A percentile compares a stretch with the other conserved stretches of the same genome.
phyloP scores from a whole-genome alignment of 2,888 invertebrate species.

The Metellina segmentata region DNA sequence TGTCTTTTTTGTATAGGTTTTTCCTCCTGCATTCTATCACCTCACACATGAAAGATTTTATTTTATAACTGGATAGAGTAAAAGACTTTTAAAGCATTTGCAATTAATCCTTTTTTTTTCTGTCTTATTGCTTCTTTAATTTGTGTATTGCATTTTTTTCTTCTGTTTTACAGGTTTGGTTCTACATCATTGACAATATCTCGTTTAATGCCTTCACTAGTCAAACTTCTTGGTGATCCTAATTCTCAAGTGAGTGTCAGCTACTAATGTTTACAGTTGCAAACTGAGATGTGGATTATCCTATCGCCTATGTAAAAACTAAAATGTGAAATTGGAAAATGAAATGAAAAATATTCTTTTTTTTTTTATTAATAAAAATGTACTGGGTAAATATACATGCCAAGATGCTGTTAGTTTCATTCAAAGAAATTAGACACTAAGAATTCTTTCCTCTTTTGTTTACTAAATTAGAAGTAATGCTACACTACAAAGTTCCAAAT shows the following conservation, averaged over 20 bases:
- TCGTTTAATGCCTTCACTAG: conserved; percentile 90
- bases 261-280: background rate
- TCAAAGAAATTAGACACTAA: too few relatives aligned
- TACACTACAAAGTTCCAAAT: too few relatives aligned
- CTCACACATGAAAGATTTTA: too few relatives aligned
- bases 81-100: background rate
- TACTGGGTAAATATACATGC: too few relatives aligned
- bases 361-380: too few relatives aligned
- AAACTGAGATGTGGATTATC: background rate
- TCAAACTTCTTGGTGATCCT: conserved; percentile 92
- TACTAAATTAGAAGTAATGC: too few relatives aligned
- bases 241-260: conserved; percentile 85
- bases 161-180: conserved; percentile 86
- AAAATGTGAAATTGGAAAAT: background rate
- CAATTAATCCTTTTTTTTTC: background rate
- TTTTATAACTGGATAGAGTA: too few relatives aligned
- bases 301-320: background rate
- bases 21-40: too few relatives aligned
- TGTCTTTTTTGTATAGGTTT: too few relatives aligned
- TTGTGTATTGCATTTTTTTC: background rate
- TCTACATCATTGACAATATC: conserved; percentile 90
- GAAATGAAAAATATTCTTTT: too few relatives aligned
- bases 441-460: too few relatives aligned
- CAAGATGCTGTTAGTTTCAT: too few relatives aligned
- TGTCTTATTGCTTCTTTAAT: background rate